Percentiles rank a stretch among this genome's conserved stretches.
These are phyloP conservation scores for Seira musarum DNA, from an alignment of 2,888 invertebrate genomes.

Conservation along the genomic window DNA sequence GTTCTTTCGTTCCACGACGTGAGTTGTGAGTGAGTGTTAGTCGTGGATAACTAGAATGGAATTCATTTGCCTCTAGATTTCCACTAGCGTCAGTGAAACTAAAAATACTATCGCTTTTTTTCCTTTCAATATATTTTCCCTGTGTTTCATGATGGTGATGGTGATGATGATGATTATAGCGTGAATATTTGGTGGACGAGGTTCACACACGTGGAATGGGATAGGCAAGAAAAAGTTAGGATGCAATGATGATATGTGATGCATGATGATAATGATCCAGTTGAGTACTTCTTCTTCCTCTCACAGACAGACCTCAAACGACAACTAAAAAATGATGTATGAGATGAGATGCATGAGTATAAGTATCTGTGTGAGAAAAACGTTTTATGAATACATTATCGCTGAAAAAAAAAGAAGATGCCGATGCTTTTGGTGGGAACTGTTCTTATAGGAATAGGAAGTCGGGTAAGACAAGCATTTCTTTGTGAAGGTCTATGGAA, in stretches of 20 bases:
- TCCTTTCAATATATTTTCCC: not conserved
- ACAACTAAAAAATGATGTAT: conserved; percentile 46
- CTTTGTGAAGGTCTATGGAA: conserved; percentile 4
- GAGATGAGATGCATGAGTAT: conserved; percentile 44
- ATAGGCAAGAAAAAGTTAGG: conserved; percentile 24
- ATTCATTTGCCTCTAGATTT: no score
- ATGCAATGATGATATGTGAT: conserved; percentile 10
- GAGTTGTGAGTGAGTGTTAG: no score
- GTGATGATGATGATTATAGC: conserved; percentile 19
- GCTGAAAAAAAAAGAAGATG: not conserved
- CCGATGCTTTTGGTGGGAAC: not conserved
- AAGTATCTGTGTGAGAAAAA: conserved; percentile 1
- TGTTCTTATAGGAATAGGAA: not conserved
- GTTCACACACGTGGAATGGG: not conserved
- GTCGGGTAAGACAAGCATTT: not conserved
- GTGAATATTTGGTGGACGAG: not conserved
- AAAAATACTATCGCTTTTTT: not conserved
- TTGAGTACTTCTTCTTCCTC: conserved; percentile 28
- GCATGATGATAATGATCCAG: conserved; percentile 34
- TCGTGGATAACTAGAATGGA: no score
- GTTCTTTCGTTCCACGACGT: not conserved
- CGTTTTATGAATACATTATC: conserved; percentile 45
- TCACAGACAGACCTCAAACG: conserved; percentile 43
- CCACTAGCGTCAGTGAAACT: not conserved
- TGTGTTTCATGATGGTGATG: conserved; percentile 9